These are phyloP conservation scores for Pomatostomus ruficeps DNA, from an alignment of 2,113 vertebrate genomes.

Conservation along the genomic window DNA sequence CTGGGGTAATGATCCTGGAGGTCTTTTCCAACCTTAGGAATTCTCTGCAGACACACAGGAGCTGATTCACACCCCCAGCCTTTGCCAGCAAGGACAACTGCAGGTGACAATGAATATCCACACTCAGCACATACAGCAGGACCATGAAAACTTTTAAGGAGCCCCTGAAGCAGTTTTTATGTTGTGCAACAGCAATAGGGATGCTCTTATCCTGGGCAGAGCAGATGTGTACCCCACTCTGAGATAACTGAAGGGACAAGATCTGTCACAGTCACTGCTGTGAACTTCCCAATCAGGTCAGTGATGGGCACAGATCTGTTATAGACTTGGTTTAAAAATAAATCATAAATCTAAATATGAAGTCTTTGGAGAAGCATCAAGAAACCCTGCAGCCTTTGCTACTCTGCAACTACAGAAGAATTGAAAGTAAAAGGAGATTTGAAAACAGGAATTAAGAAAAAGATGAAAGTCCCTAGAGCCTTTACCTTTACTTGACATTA, in stretches of 20 bases:
- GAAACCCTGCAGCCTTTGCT: neutral
- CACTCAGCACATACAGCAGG: neutral
- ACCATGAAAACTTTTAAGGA: neutral
- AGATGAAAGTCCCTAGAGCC: neutral
- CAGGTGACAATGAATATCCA: neutral
- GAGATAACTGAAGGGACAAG: neutral
- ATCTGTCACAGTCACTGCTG: neutral
- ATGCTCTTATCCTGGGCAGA: neutral
- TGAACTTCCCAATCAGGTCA: neutral
- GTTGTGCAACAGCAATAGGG: too few relatives aligned
- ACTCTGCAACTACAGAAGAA: neutral
- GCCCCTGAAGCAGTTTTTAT: neutral
- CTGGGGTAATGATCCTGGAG: neutral
- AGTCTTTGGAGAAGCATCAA: neutral
- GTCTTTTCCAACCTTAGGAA: neutral
- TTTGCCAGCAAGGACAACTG: neutral
- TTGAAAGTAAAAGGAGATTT: slow-evolving; percentile 32
- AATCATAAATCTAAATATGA: neutral
- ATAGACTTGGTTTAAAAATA: neutral
- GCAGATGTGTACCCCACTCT: too few relatives aligned
- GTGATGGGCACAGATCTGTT: neutral
- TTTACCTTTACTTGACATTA: neutral
- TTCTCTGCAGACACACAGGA: neutral
- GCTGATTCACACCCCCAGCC: neutral
- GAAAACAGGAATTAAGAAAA: neutral